These are phyloP conservation scores for Erebia aethiops DNA, from an alignment of 2,888 invertebrate species.

Conservation along the genomic window DNA sequence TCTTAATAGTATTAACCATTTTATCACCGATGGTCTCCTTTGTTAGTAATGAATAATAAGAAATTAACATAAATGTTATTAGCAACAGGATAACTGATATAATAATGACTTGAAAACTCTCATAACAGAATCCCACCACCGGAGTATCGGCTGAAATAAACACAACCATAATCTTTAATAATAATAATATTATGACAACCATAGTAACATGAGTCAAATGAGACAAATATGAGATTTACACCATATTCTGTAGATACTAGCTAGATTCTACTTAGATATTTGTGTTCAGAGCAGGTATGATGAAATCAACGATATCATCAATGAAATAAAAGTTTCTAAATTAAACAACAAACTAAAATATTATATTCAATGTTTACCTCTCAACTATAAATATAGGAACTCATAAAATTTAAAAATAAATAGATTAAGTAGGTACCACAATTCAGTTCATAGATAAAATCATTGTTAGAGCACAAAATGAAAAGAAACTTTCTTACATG, in stretches of 20 bases:
- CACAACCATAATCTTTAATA: slow-evolving; percentile 13
- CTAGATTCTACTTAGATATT: no score
- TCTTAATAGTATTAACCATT: slow-evolving; percentile 26
- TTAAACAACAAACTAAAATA: no score
- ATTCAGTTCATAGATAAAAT: slow-evolving; percentile 20
- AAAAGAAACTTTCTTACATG: background rate
- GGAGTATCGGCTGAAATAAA: slow-evolving; percentile 62
- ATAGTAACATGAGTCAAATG: no score
- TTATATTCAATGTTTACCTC: background rate
- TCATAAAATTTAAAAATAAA: background rate
- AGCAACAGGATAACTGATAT: slow-evolving; percentile 54
- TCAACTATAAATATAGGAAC: background rate
- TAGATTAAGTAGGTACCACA: slow-evolving; percentile 1
- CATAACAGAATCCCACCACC: slow-evolving; percentile 65
- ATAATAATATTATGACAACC: no score
- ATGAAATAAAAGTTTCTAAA: no score
- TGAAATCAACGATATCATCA: no score
- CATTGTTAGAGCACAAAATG: slow-evolving; percentile 1
- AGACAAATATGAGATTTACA: no score
- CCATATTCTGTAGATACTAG: no score
- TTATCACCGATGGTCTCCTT: slow-evolving; percentile 34
- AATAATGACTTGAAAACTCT: slow-evolving; percentile 53
- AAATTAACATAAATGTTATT: slow-evolving; percentile 53
- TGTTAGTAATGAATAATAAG: slow-evolving; percentile 62
- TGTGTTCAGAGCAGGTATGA: no score